Base-by-base conservation (phyloP, 2,113 vertebrate genomes). In the Sterrhoptilus dennistouni region DNA sequence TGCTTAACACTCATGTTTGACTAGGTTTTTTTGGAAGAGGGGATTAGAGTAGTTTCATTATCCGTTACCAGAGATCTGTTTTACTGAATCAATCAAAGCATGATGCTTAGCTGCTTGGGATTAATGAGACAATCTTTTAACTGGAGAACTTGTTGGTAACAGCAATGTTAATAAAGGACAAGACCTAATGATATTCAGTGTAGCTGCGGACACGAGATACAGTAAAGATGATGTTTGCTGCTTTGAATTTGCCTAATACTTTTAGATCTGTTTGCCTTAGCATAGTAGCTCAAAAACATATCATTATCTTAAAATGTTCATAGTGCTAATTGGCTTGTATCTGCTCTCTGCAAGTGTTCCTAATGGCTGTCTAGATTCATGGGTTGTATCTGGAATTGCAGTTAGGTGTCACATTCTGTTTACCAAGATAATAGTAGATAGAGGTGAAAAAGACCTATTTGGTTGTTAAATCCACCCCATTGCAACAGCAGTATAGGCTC, bases 1-100 rank as follows among this genome's bases (percentile, higher is more conserved):
- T 84, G 69, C 72, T 85, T 93, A 93, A 77, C 25, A 17, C 47
- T 90, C 5, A 6, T 45, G 47, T 95, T 95, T 88, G 81, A 84
- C 40, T 95, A 1, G 2, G 13, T 14, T 93, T 91, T 86, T 92
- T 92, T 89, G 79, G 69, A 95, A 91, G 64, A 87, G 22, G 63
- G 44, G 94, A 94, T 97, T 97, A 97, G 94, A 96, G 93, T 65
- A 59, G 49, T 95, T 95, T 94, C 83, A 70, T 96, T 96, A 95
- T 93, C 83, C 76, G 63, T 86, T 83, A 45, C 78, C 14, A 20
- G 65, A 78, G 85, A 95, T 96, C 92, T 79, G 52, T 94, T 95
- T 75, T 90, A 77, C 64, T 85, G 72, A 92, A 88, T 88, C 91
- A 91, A 52, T 95, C 91, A 93, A 93, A 95, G 64, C 87, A 90